Evolutionary conservation across 2,797 vertebrate species (phyloP), one percentile per base, ranked within the genome.

Genomic region (Gorsachius magnificus): DNA sequence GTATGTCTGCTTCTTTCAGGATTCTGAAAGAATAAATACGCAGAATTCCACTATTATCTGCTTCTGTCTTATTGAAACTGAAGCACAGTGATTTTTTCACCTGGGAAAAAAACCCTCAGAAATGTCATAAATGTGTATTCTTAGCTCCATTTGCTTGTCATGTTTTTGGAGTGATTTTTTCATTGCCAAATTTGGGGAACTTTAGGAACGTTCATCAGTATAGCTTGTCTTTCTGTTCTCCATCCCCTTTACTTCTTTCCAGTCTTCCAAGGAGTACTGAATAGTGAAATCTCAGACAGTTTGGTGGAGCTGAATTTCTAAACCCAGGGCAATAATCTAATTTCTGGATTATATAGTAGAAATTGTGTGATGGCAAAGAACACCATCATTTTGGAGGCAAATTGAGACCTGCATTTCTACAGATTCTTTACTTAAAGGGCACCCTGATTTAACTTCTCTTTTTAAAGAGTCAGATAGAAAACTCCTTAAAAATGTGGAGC

Each of bases 311-410:
- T 91, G 63, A 83, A 61, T 36, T 81, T 91, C 35, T 76, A 91
- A 94, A 77, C 65, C n/a, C 35, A 70, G 51, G 38, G n/a, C 83
- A 91, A 11, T 79, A 88, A 93, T 90, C 66, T 92, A 5, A 66
- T 94, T 95, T 94, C 63, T 94, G 80, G 43, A 65, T 95, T 89
- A 91, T 33, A 25, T 25, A 60, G 79, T 89, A 56, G 43, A 72
- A 81, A 60, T 72, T 7, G 2, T 68, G 14, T 54, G 53, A 46
- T 78, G 76, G 70, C 65, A 83, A 69, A 69, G 60, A 82, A 60
- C 45, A 87, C 56, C 41, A 72, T 81, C 26, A 69, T 95, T 97
- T 91, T 63, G 76, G 66, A 90, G 41, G 70, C 79, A 86, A 75
- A 94, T 53, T 81, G 57, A 90, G 69, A 80, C 66, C 56, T 78